Conservation (phyloP, 2,888 invertebrate genomes). For the Epinotia brunnichana region DNA sequence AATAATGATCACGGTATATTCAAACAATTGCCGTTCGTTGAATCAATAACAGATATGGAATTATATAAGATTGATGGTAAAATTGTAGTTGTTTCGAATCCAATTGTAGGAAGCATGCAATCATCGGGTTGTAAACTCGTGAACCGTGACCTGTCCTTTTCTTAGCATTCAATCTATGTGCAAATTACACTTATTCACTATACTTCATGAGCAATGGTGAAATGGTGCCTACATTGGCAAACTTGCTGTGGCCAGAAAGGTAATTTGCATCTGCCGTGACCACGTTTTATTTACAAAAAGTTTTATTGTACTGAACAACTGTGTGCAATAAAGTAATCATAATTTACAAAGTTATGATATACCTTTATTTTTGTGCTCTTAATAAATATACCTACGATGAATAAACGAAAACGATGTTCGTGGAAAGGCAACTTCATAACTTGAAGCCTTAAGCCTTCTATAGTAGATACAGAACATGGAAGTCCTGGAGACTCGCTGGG, state of each 20-base stretch:
- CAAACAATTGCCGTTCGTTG: conserved; percentile 55
- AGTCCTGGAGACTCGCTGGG: conserved; percentile 4
- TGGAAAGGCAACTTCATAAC: neutral
- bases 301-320: neutral
- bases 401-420: neutral
- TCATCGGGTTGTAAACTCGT: conserved; percentile 56
- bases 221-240: conserved; percentile 23
- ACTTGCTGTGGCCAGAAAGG: conserved; percentile 25
- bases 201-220: conserved; percentile 7
- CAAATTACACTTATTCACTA: conserved; percentile 39
- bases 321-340: conserved; percentile 1
- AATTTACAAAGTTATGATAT: neutral
- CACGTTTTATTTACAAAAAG: conserved; percentile 20
- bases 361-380: too few species aligned
- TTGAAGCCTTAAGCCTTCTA: neutral
- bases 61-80: conserved; percentile 61
- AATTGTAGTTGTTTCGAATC: conserved; percentile 54
- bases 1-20: conserved; percentile 58
- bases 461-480: conserved; percentile 10
- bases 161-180: conserved; percentile 69
- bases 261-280: conserved; percentile 26
- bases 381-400: too few species aligned
- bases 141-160: conserved; percentile 60
- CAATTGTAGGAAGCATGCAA: conserved; percentile 55
- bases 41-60: conserved; percentile 60